Evolutionary conservation across 2,888 invertebrate genomes (phyloP).

Genomic region (Andrena trimmerana): DNA sequence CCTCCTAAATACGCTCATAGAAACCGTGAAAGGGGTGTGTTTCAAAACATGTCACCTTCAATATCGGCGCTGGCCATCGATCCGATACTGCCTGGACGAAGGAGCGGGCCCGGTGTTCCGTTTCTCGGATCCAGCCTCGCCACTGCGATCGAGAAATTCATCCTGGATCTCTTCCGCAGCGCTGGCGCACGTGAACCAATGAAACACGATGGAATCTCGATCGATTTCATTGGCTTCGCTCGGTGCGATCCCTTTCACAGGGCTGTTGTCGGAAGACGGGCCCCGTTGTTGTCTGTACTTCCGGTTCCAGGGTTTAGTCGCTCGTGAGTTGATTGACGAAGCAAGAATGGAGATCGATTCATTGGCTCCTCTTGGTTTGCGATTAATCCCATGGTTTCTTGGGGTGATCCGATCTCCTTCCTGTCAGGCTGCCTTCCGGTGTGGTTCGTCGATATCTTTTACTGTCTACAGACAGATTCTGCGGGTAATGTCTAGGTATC

Average conservation of each 20-base stretch:
- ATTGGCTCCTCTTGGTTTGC: slow-evolving; percentile 15
- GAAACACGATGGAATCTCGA: background rate
- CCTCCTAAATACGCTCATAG: slow-evolving; percentile 81
- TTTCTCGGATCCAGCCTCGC: slow-evolving; percentile 35
- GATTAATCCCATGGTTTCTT: background rate
- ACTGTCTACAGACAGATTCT: background rate
- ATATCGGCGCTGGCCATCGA: slow-evolving; percentile 83
- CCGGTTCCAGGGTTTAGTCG: slow-evolving; percentile 38
- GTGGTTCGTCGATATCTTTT: background rate
- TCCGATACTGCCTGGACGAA: slow-evolving; percentile 67
- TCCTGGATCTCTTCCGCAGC: slow-evolving; percentile 1
- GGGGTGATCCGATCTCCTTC: background rate
- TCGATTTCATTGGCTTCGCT: slow-evolving; percentile 8
- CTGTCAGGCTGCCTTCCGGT: slow-evolving; percentile 7
- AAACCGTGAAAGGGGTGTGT: slow-evolving; percentile 83
- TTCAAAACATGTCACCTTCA: slow-evolving; percentile 85
- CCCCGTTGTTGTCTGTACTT: slow-evolving; percentile 23
- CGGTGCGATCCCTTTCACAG: slow-evolving; percentile 2
- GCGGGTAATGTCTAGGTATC: background rate
- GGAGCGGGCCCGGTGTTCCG: slow-evolving; percentile 43
- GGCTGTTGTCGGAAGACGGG: background rate
- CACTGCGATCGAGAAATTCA: background rate
- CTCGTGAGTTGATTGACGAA: background rate
- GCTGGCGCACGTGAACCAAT: background rate
- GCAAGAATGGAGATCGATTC: slow-evolving; percentile 18